Percentiles rank a stretch among this genome's conserved stretches.
phyloP scores from a whole-genome alignment of 30 jellyfish, hydroid and myxozoan genomes.

The Aurelia sp. region DNA sequence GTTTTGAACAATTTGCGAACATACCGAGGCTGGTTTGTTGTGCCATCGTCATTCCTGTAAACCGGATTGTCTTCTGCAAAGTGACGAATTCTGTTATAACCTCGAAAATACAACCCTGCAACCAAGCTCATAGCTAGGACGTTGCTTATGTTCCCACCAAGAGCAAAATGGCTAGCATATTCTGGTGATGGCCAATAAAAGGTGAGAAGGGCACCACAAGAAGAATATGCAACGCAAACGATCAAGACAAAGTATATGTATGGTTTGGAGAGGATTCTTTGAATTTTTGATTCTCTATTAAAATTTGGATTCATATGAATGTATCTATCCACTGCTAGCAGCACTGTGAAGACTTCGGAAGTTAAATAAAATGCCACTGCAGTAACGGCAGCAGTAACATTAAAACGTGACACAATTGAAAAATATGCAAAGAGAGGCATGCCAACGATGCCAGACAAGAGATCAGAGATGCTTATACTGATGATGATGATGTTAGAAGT shows the following conservation, averaged over 20 bases:
- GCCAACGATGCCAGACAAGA: neutral
- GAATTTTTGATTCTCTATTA: neutral
- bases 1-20: conserved; percentile 12
- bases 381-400: neutral
- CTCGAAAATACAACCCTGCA: neutral
- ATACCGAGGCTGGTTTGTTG: neutral
- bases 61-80: neutral
- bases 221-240: neutral
- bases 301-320: neutral
- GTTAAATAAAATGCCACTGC: neutral
- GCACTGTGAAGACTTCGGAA: neutral
- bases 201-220: neutral
- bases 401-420: neutral
- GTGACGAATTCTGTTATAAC: neutral
- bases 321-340: neutral
- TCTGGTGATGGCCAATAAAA: neutral
- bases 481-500: neutral
- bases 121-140: neutral
- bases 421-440: neutral
- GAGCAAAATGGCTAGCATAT: neutral
- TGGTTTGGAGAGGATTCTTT: neutral
- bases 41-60: neutral
- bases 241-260: neutral
- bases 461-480: neutral
- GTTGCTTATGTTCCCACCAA: neutral